Conservation (phyloP, 2,113 vertebrate genomes). For the Rhynchopsitta pachyrhyncha region DNA sequence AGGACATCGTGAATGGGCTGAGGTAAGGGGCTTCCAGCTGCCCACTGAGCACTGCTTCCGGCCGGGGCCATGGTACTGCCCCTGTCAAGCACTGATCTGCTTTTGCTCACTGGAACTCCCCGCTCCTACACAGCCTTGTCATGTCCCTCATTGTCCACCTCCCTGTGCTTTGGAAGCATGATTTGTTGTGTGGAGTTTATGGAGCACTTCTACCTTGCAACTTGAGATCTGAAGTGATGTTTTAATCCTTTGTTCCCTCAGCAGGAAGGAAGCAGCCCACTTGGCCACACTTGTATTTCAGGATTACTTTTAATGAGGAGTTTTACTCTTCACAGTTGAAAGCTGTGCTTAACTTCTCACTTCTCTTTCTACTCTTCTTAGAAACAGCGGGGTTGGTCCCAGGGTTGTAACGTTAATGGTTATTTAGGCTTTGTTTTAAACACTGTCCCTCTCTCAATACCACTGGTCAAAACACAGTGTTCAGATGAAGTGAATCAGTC, state of each 20-base stretch:
- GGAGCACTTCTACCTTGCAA: not conserved
- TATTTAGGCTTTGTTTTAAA: not conserved
- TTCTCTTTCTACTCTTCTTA: not conserved
- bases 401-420: not conserved
- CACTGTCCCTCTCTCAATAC: not conserved
- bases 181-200: not conserved
- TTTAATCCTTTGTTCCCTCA: not conserved
- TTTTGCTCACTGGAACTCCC: not conserved
- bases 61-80: not conserved
- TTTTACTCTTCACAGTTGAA: not conserved
- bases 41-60: not conserved
- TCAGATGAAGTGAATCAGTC: not conserved
- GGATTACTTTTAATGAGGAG: not conserved
- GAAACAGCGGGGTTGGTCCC: not conserved
- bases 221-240: not conserved
- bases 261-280: not conserved
- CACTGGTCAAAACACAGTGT: not conserved
- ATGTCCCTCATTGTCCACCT: not conserved
- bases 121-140: not conserved
- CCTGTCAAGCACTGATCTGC: not conserved
- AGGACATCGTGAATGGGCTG: constrained; percentile 98
- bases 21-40: constrained; percentile 78
- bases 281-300: not conserved
- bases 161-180: not conserved
- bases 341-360: not conserved